These are phyloP conservation scores for Heterotis niloticus DNA, from an alignment of 2,113 vertebrate genomes.

Conservation along the genomic window DNA sequence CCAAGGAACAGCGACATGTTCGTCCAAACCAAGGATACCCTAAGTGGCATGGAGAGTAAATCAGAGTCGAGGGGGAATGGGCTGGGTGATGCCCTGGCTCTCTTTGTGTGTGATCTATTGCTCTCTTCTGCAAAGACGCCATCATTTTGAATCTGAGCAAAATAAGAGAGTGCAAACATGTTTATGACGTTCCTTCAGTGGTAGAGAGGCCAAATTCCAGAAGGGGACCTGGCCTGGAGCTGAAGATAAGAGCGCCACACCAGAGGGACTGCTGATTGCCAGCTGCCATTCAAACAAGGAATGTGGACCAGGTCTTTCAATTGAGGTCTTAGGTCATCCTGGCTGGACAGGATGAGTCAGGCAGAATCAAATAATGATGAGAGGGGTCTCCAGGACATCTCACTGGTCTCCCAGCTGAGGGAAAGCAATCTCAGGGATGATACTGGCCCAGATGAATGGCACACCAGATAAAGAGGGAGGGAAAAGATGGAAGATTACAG, in stretches of 20 bases:
- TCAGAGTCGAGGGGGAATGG: constrained; percentile 50
- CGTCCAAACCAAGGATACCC: constrained; percentile 34
- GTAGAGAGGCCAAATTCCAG: constrained; percentile 23
- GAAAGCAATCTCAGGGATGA: constrained; percentile 40
- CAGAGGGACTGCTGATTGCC: not conserved
- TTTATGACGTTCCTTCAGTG: constrained; percentile 18
- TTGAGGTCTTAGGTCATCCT: no score
- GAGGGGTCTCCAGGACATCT: constrained; percentile 10
- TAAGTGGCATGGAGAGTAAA: constrained; percentile 66
- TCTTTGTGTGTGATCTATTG: constrained; percentile 37
- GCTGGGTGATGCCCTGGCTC: constrained; percentile 47
- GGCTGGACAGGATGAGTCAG: not conserved
- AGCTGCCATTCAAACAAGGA: not conserved
- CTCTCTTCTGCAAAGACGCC: constrained; percentile 67
- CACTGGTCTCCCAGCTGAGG: constrained; percentile 26
- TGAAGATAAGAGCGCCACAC: not conserved
- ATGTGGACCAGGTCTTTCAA: not conserved
- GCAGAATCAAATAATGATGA: constrained; percentile 12
- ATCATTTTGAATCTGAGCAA: constrained; percentile 48
- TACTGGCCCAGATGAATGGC: constrained; percentile 31
- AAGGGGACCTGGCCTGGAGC: constrained; percentile 16
- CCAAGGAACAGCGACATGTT: constrained; percentile 54
- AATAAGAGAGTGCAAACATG: constrained; percentile 21
- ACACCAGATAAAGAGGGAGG: constrained; percentile 21
- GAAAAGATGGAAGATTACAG: constrained; percentile 17